phyloP scores from a whole-genome alignment of 2,113 vertebrate species.

The Tragelaphus scriptus region DNA sequence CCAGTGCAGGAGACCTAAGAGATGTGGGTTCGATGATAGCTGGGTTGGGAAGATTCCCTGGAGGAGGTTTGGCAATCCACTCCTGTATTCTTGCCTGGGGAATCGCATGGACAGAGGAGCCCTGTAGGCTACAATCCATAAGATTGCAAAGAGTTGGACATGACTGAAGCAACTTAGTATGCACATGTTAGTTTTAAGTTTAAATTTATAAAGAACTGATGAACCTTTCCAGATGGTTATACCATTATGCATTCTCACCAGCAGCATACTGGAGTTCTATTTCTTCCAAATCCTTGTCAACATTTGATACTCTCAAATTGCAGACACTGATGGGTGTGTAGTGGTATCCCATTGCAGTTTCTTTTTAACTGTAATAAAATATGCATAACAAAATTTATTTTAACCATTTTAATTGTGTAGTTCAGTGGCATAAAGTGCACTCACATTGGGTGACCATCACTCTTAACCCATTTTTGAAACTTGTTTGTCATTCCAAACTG shows the following conservation, averaged over 20 bases:
- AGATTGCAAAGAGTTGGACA: not conserved
- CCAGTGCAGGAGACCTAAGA: not conserved
- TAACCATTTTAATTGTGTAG: not conserved
- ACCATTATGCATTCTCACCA: not conserved
- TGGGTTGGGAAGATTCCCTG: not conserved
- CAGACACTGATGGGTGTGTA: not conserved
- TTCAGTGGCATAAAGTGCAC: not conserved
- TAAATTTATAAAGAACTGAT: not conserved
- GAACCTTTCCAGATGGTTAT: not conserved
- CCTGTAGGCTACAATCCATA: not conserved
- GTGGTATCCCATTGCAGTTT: not conserved
- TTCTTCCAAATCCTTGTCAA: not conserved
- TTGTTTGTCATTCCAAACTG: not conserved
- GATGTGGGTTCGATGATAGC: not conserved
- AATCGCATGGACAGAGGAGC: not conserved
- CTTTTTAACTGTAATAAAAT: not conserved
- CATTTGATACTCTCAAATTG: not conserved
- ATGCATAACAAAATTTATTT: not conserved
- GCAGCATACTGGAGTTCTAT: not conserved
- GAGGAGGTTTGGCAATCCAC: not conserved
- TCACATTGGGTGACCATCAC: not conserved
- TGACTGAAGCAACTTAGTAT: not conserved
- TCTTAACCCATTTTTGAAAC: not conserved
- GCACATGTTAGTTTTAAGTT: not conserved
- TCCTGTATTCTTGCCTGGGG: not conserved